Evolutionary conservation across 2,888 invertebrate genomes (phyloP), one percentile per base, ranked within the genome.

Genomic region (Callinectes sapidus): DNA sequence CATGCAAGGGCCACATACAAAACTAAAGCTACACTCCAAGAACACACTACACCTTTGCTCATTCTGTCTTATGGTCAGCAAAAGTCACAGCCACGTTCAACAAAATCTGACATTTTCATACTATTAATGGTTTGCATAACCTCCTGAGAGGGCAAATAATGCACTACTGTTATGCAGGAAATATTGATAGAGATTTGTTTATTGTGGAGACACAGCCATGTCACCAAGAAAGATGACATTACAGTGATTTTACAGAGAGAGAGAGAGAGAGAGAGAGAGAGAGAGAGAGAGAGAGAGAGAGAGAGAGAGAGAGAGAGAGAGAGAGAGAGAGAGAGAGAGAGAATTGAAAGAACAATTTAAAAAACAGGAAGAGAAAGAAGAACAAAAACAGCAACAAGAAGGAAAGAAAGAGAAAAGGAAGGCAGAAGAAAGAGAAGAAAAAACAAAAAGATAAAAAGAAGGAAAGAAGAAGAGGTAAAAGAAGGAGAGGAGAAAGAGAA

Each of bases 1-100:
- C 71, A 77, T 77, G 61, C 61, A 71, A 8, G 71, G 71, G 71
- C 71, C 71, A 71, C 71, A 28, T 61, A 61, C 61, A 61, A 61
- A 61, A 61, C 71, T 71, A 28, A 71, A 71, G 28, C 71, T 71
- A 71, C 71, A 71, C n/a, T 8, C 71, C 71, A 71, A 28, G 13
- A n/a, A 28, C 71, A 71, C 71, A 28, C 1, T 28, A 28, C 28
- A 71, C 28, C 28, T 71, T 71, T 28, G 28, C 28, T 71, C 28
- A 71, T 71, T 13, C 39, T 39, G 85, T 35, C 35, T 85, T 85
- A 28, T 13, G 85, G 35, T 85, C 5, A 16, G 85, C 32, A 35
- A 13, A 85, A 16, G 28, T 32, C n/a, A n/a, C 48, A 35, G 16
- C 85, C 35, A 35, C 32, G 32, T 85, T 10, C 2, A 85, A 35